These are phyloP conservation scores for Cyprinodon tularosa DNA, from an alignment of 2,113 vertebrate genomes.

Conservation along the genomic window DNA sequence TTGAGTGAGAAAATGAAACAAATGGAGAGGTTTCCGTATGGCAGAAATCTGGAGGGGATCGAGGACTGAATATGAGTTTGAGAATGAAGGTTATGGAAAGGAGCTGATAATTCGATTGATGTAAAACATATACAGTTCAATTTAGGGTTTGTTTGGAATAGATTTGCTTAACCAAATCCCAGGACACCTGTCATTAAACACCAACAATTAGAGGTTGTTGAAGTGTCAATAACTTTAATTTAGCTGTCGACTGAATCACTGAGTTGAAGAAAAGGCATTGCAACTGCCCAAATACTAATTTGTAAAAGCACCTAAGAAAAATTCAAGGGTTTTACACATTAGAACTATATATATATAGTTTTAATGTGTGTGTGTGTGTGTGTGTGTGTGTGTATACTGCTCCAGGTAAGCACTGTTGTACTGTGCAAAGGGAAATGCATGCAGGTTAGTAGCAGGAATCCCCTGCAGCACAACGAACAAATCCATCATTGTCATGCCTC, in stretches of 20 bases:
- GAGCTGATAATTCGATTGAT: slow-evolving; percentile 39
- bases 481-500: slow-evolving; percentile 29
- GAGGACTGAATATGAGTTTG: not conserved
- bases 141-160: slow-evolving; percentile 61
- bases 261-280: slow-evolving; percentile 8
- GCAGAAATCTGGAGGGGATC: not conserved
- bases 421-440: not conserved
- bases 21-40: not conserved
- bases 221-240: slow-evolving; percentile 26
- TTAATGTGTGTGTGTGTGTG: too few species aligned
- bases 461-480: slow-evolving; percentile 24
- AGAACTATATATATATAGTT: not conserved
- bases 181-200: slow-evolving; percentile 60
- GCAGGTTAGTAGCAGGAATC: slow-evolving; percentile 4
- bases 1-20: slow-evolving; percentile 37
- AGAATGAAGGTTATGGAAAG: slow-evolving; percentile 18
- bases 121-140: slow-evolving; percentile 60
- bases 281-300: not conserved
- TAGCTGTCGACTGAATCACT: slow-evolving; percentile 41
- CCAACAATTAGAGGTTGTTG: slow-evolving; percentile 42
- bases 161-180: slow-evolving; percentile 65
- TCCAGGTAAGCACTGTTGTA: not conserved
- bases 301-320: slow-evolving; percentile 9
- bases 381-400: not conserved
- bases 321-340: not conserved